Conservation (phyloP, 2,113 vertebrate species). For the Apeltes quadracus region DNA sequence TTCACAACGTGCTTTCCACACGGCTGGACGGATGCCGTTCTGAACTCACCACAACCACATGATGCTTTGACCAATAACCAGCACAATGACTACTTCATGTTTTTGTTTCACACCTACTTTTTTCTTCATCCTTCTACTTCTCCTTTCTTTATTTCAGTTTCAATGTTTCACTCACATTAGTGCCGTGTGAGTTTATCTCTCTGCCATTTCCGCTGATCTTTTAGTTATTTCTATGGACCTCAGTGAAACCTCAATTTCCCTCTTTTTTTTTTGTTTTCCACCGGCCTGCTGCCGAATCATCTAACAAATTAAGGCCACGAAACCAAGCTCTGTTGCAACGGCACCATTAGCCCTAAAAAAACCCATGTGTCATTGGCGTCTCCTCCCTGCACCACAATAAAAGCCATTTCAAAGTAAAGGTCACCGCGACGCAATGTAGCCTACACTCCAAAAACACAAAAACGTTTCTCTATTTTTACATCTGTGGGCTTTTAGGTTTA, state of each 20-base stretch:
- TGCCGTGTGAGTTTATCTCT: background rate
- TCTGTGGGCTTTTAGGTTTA: slow-evolving; percentile 34
- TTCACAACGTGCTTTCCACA: slow-evolving; percentile 70
- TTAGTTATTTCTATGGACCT: slow-evolving; percentile 28
- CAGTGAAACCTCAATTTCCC: slow-evolving; percentile 47
- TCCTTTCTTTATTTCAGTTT: background rate
- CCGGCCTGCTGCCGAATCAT: slow-evolving; percentile 26
- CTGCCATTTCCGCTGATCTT: slow-evolving; percentile 23
- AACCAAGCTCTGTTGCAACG: slow-evolving; percentile 50
- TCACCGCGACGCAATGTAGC: slow-evolving; percentile 5
- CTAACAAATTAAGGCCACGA: slow-evolving; percentile 29
- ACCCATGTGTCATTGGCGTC: slow-evolving; percentile 25
- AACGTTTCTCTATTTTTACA: slow-evolving; percentile 14
- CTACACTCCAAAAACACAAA: slow-evolving; percentile 28
- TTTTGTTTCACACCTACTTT: slow-evolving; percentile 48
- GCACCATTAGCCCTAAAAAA: slow-evolving; percentile 51
- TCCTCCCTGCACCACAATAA: slow-evolving; percentile 38
- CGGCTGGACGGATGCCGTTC: slow-evolving; percentile 28
- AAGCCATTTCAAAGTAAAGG: slow-evolving; percentile 39
- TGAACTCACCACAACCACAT: slow-evolving; percentile 65
- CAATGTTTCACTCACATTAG: background rate
- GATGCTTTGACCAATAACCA: slow-evolving; percentile 39
- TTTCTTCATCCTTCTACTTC: slow-evolving; percentile 28
- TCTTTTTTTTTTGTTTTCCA: background rate
- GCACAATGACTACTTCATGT: slow-evolving; percentile 38